Evolutionary conservation across 2,888 invertebrate genomes (phyloP), one percentile per base, ranked within the genome.

Genomic region (Caenorhabditis sp.): DNA sequence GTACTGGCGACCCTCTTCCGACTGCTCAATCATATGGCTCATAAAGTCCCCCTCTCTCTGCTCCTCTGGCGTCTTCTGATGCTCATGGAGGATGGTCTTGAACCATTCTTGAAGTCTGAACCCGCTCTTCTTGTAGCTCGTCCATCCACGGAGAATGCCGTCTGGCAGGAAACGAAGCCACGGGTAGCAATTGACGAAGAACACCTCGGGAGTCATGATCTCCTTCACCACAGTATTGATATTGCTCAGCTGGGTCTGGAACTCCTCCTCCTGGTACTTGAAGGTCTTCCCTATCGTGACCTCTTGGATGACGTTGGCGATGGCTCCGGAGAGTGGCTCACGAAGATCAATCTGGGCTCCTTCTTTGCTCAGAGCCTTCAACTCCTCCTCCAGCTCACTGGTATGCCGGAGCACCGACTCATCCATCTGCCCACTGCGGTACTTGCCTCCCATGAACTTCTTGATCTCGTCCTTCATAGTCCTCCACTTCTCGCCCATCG

Each of bases 251-350:
- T 80, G 80, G 2, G 63, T 66, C 26, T 85, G 77, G 56, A 92
- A 92, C 51, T 89, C 89, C 4, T 85, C 82, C 59, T 90, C 90
- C 54, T 87, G 86, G 70, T 87, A 86, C 14, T 80, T 80, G 79
- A 85, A 91, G 56, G 80, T 79, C 16, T 87, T 84, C 14, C 92
- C 92, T 63, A 92, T 87, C 10, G 92, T 89, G 72, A 92, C 81
- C 19, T 89, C 86, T 80, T 91, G 89, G 44, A 92, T 92, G 56
- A 92, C 89, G 61, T 92, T 91, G 16, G 89, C 91, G 8, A 92
- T 90, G 26, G 89, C 88, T 59, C 87, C 87, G 51, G 89, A 82
- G 2, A 91, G 66, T 6, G 86, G 85, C 3, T 86, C 79, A 26
- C 86, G 85, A 24, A 89, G 63, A 76, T 91, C 89, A 22, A 87